A percentile compares a stretch with the other conserved stretches of the same genome.
Conservation (phyloP, 2,888 invertebrate species). For the Timema podura region DNA sequence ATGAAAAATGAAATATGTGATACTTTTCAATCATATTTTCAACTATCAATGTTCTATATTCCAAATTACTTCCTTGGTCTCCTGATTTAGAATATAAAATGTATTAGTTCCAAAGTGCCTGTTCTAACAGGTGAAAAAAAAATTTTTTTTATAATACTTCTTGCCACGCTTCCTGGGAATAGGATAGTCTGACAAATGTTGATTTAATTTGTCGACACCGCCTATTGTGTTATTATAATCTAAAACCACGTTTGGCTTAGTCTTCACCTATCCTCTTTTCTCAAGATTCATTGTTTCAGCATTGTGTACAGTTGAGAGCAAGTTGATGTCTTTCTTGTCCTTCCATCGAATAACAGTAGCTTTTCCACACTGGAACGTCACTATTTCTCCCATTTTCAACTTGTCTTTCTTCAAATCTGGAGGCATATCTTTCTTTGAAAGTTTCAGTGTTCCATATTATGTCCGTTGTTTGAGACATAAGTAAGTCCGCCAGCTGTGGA, state of each 20-base stretch:
- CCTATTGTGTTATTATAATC: too few relatives aligned
- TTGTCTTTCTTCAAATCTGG: background rate
- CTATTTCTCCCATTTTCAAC: background rate
- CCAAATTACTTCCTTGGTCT: background rate
- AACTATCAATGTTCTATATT: background rate
- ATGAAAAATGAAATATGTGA: background rate
- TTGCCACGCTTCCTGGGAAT: background rate
- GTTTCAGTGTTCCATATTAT: background rate
- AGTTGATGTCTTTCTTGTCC: background rate
- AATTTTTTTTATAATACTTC: constrained; percentile 3
- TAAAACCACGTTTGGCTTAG: too few relatives aligned
- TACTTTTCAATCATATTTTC: constrained; percentile 3
- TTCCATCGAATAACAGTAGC: background rate
- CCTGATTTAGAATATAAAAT: background rate
- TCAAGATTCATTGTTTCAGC: background rate
- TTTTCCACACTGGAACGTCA: background rate
- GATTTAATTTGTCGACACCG: background rate
- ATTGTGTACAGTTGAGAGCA: constrained; percentile 8
- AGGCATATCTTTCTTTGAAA: background rate
- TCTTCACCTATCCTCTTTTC: too few relatives aligned
- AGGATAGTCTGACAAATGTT: constrained; percentile 1
- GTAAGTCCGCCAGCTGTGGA: background rate
- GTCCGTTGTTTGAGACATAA: background rate
- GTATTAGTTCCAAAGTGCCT: background rate
- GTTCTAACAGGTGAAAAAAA: background rate